Evolutionary conservation across 2,797 vertebrate genomes (phyloP).

Genomic region (Melanotaenia nigrans): DNA sequence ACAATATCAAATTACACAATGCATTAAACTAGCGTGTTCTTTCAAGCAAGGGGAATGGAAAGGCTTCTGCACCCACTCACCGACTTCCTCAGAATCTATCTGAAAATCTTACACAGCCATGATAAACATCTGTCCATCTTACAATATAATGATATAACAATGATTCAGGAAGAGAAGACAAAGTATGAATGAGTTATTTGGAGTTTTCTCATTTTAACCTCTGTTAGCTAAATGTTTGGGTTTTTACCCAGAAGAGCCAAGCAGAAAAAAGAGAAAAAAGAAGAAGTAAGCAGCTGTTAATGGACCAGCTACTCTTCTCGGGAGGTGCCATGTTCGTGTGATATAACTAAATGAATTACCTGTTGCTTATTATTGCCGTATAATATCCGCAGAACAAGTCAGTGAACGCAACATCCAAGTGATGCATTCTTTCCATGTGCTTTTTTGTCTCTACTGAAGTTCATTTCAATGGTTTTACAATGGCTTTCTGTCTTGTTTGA

Average conservation of each 20-base stretch:
- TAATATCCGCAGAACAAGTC: neutral
- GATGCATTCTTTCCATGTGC: neutral
- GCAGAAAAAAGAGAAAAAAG: neutral
- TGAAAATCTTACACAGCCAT: neutral
- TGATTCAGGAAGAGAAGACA: neutral
- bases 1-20: slow-evolving; percentile 21
- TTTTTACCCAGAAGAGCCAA: neutral
- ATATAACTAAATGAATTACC: neutral
- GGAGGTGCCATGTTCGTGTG: neutral
- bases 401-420: neutral
- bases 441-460: neutral
- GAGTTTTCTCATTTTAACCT: neutral
- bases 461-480: neutral
- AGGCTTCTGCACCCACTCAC: neutral
- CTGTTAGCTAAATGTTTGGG: neutral
- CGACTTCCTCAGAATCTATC: slow-evolving; percentile 1
- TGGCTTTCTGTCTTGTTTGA: neutral
- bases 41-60: slow-evolving; percentile 3
- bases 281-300: neutral
- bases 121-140: slow-evolving; percentile 8
- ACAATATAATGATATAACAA: neutral
- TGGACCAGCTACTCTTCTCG: neutral
- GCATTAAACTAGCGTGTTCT: neutral
- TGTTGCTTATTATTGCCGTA: neutral
- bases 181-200: neutral